phyloP scores from a whole-genome alignment of 2,888 invertebrate species.

The Cerceris rybyensis region DNA sequence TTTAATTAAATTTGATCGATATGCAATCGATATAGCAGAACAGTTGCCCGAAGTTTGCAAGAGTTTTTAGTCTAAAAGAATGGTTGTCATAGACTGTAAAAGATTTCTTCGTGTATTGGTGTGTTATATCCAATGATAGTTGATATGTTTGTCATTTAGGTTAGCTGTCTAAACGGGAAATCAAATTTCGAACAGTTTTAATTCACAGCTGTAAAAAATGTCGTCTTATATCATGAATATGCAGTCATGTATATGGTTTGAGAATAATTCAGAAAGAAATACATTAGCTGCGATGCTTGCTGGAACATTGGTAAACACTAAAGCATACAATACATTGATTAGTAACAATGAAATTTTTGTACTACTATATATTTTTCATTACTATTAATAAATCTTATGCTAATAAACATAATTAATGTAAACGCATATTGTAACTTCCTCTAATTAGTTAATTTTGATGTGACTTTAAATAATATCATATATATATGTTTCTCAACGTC shows the following conservation, averaged over 20 bases:
- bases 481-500: not conserved
- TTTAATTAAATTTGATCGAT: no score
- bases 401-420: not conserved
- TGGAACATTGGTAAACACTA: constrained; percentile 90
- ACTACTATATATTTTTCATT: not conserved
- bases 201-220: constrained; percentile 71
- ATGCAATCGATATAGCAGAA: no score
- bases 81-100: no score
- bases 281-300: constrained; percentile 92
- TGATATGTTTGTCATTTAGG: constrained; percentile 55
- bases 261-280: constrained; percentile 93
- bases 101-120: no score
- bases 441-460: no score
- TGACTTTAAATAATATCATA: not conserved
- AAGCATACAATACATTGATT: constrained; percentile 6
- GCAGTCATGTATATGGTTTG: constrained; percentile 91
- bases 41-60: no score
- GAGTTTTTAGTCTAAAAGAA: no score
- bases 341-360: no score
- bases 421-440: no score
- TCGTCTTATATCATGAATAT: constrained; percentile 89
- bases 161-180: constrained; percentile 38
- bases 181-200: constrained; percentile 7
- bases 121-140: not conserved
- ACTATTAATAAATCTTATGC: not conserved